These are phyloP conservation scores for Atrichornis clamosus DNA, from an alignment of 2,113 vertebrate genomes.

Conservation along the genomic window DNA sequence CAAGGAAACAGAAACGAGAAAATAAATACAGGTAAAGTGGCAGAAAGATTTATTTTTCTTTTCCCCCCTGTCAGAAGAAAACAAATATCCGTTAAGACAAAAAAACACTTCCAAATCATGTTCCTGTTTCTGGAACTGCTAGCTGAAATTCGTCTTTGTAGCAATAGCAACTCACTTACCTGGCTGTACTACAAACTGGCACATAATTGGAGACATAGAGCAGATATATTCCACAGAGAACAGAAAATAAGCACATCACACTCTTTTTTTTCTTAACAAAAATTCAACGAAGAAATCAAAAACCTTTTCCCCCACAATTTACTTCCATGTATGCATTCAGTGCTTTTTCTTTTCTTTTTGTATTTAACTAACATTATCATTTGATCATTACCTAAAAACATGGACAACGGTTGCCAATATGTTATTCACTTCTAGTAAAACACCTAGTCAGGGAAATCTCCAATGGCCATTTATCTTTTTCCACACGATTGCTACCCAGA, in stretches of 20 bases:
- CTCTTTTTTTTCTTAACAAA: not conserved
- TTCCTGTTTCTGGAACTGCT: not conserved
- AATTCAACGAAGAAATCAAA: not conserved
- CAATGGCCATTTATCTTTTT: not conserved
- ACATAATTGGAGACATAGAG: not conserved
- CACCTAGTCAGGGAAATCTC: not conserved
- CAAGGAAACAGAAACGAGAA: not conserved
- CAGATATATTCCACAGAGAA: not conserved
- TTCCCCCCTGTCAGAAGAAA: not conserved
- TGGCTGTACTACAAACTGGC: not conserved
- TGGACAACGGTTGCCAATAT: not conserved
- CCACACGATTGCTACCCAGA: not conserved
- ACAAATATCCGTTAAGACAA: not conserved
- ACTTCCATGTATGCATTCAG: not conserved
- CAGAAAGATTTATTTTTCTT: not conserved
- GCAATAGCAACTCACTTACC: not conserved
- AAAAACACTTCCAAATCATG: not conserved
- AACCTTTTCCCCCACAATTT: not conserved
- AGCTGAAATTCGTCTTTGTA: not conserved
- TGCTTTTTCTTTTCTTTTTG: not conserved
- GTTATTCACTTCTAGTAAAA: not conserved
- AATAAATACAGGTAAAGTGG: conserved; percentile 9
- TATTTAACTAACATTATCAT: not conserved
- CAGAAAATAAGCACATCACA: not conserved
- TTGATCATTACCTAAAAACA: not conserved